Base-by-base conservation (phyloP, 2,888 invertebrate genomes). In the Malthinus flaveolus region DNA sequence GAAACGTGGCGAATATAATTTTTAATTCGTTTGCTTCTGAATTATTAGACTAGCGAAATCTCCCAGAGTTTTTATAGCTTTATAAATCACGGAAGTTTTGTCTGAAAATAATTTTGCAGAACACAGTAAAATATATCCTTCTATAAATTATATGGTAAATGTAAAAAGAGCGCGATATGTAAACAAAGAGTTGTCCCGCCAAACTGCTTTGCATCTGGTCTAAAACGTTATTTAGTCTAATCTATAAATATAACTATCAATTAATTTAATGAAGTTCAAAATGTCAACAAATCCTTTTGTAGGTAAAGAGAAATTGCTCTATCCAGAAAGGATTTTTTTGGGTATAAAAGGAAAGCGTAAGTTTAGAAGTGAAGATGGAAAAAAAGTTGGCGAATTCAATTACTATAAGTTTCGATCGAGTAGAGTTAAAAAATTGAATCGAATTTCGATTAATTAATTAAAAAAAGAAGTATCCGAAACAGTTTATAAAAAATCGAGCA, bases 241-340 rank as follows among this genome's bases (percentile, higher is more conserved):
- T 72, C 73, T 75, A 75, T 74, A 75, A 75, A 75, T 75, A 75
- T 66, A 70, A 72, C 72, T 73, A 74, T 74, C 73, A 74, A 74
- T 75, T 74, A 74, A 74, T 73, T 73, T 72, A 73, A 73, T 72
- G 73, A 75, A 73, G 71, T 71, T 71, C 72, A 70, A 73, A 73
- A 73, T 72, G 73, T 71, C 56, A 61, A 67, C 69, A 71, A 70
- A 68, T 71, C 68, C 67, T 70, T 69, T 71, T 68, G 39, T 15
- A 15, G 12, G 39, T 13, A 39, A 10, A 37, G 9, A 13, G 23
- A 5, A 23, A 5, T 23, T 23, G 23, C 5, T 23, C 5, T 23
- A 23, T 23, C 23, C 23, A 3, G 23, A 23, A 23, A 23, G 5
- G 23, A 23, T 5, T 5, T 23, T 23, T 23, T 5, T 23, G 2